Evolutionary conservation across 2,797 vertebrate genomes (phyloP).

Genomic region (Lagorchestes hirsutus): DNA sequence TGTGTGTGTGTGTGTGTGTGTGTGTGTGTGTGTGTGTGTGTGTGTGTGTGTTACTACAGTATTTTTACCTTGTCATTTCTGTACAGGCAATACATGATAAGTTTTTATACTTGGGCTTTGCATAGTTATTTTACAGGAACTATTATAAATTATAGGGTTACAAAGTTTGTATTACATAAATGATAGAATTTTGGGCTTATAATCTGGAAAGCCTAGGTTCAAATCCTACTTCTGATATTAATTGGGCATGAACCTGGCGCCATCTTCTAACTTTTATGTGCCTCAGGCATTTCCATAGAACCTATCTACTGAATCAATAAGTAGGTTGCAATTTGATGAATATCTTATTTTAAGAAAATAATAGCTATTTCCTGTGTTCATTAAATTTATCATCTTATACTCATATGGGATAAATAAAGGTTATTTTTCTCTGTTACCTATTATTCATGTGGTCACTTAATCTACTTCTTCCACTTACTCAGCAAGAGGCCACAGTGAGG

Average conservation of each 20-base stretch:
- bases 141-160: slow-evolving; percentile 56
- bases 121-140: slow-evolving; percentile 66
- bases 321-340: neutral
- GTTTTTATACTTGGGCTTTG: slow-evolving; percentile 40
- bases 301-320: too few relatives aligned
- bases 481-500: neutral
- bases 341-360: neutral
- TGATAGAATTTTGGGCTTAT: neutral
- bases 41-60: slow-evolving; percentile 43
- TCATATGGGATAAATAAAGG: slow-evolving; percentile 46
- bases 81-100: slow-evolving; percentile 61
- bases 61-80: slow-evolving; percentile 74
- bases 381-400: slow-evolving; percentile 53
- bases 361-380: neutral
- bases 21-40: neutral
- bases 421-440: neutral
- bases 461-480: slow-evolving; percentile 18
- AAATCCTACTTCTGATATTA: neutral
- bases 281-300: neutral
- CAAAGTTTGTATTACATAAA: neutral
- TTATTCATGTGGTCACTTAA: neutral
- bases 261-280: neutral
- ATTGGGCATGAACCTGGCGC: neutral
- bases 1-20: slow-evolving; percentile 14
- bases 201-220: neutral